Percentiles rank a stretch among this genome's conserved stretches.
Conservation (phyloP, 2,888 invertebrate species). For the Melanargia galathea region DNA sequence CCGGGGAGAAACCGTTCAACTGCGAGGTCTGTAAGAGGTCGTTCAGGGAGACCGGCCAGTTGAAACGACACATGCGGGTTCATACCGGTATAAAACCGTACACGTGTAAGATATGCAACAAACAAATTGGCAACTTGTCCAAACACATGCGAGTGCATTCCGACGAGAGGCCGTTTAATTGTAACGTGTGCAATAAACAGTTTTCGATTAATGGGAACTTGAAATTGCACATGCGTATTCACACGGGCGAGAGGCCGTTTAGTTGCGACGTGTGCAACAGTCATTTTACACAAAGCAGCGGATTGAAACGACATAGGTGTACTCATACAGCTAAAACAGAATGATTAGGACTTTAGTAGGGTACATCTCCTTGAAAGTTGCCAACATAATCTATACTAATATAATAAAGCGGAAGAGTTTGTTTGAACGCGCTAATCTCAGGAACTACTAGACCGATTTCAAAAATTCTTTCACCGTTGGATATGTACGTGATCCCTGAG, state of each 20-base stretch:
- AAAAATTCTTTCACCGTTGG: too few species aligned
- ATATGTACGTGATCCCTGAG: too few species aligned
- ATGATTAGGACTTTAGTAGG: neutral
- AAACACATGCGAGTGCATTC: constrained; percentile 71
- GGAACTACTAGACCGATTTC: too few species aligned
- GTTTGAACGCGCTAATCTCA: too few species aligned
- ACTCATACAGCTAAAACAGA: constrained; percentile 32
- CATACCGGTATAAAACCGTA: constrained; percentile 70
- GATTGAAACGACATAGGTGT: constrained; percentile 46
- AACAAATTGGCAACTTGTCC: constrained; percentile 69
- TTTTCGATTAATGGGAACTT: constrained; percentile 42
- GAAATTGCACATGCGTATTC: constrained; percentile 43
- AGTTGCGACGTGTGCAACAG: constrained; percentile 40
- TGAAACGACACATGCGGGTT: constrained; percentile 66
- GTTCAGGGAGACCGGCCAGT: constrained; percentile 66
- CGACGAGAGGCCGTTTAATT: constrained; percentile 55
- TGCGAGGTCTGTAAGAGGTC: constrained; percentile 67
- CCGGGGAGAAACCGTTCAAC: constrained; percentile 64
- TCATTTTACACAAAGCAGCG: constrained; percentile 43
- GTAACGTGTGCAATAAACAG: constrained; percentile 45
- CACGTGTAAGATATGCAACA: constrained; percentile 71
- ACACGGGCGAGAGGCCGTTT: constrained; percentile 40
- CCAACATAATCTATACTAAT: too few species aligned
- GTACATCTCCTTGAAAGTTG: too few species aligned
- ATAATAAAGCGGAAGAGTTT: too few species aligned